Evolutionary conservation across 1,140 invertebrate species (phyloP).

Genomic region (Macrobrachium rosenbergii): DNA sequence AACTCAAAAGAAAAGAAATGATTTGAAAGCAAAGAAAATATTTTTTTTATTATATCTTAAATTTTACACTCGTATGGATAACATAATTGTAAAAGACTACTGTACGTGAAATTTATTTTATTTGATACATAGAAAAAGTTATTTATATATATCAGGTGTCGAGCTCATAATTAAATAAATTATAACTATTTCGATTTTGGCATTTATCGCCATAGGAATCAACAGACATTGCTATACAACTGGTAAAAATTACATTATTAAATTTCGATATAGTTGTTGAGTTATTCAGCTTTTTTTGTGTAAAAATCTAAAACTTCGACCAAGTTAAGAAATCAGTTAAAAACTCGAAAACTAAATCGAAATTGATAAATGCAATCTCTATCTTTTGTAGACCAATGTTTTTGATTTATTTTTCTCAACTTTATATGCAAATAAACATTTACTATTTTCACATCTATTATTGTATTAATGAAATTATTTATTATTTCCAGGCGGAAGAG

Average conservation of each 20-base stretch:
- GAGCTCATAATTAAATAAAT: conserved; percentile 39
- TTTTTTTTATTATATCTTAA: conserved; percentile 29
- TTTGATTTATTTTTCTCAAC: conserved; percentile 27
- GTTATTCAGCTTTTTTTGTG: conserved; percentile 24
- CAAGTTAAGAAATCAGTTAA: conserved; percentile 10
- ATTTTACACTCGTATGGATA: conserved; percentile 24
- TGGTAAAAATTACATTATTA: conserved; percentile 26
- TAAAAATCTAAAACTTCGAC: conserved; percentile 21
- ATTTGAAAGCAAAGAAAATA: conserved; percentile 31
- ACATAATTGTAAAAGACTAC: conserved; percentile 31
- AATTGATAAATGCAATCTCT: not conserved
- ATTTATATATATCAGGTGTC: conserved; percentile 15
- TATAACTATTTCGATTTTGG: conserved; percentile 27
- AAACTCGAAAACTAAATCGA: too few relatives aligned
- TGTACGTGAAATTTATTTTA: conserved; percentile 28
- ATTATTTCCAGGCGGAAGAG: conserved; percentile 29
- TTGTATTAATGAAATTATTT: conserved; percentile 32
- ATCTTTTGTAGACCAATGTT: conserved; percentile 17
- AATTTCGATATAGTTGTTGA: conserved; percentile 32
- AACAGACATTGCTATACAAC: conserved; percentile 35
- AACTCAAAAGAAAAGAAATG: conserved; percentile 16
- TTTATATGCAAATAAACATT: conserved; percentile 18
- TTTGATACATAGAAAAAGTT: conserved; percentile 32
- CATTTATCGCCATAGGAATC: conserved; percentile 27
- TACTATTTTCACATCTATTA: conserved; percentile 30